Evolutionary conservation across 64 coral and sea anemone species (phyloP), one percentile per base, ranked within the genome.

Genomic region (Montipora capricornis): DNA sequence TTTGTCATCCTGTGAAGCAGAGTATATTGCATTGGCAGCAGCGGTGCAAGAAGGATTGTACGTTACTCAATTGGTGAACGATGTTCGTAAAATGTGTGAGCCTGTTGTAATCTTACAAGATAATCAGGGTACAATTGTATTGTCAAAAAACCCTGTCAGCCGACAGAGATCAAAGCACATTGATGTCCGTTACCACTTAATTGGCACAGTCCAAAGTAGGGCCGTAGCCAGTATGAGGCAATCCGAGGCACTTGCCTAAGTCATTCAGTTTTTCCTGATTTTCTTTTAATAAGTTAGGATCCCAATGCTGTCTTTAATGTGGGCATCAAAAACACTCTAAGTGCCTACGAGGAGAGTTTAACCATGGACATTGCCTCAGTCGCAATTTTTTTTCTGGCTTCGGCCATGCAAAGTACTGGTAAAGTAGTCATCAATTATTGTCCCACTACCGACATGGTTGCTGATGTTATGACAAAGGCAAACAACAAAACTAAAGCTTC

Each of bases 91-190:
- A 22, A 20, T 14, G 6, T 22, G 8, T 4, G 64, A 67, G 0
- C 64, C 6, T 46, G 26, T 29, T 20, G 37, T 64, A 17, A 50
- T 91, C 46, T 83, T 58, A 68, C 61, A 80, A 19, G 60, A 91
- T 67, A 91, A 91, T n/a, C 62, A 91, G 68, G 78, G 57, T 8
- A 47, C 89, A n/a, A 83, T 91, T 51, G 78, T 79, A 13, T 62
- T 91, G 20, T 22, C 73, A 83, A 91, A 91, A 44, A 91, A 83
- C 10, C 79, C 89, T 0, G 78, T 91, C 47, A 91, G 29, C 17
- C 47, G 79, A 49, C 89, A 91, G 2, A 80, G 78, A 53, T 67
- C 59, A 12, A 91, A 91, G 26, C 89, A 91, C 44, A 83, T 91
- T 45, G 89, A 91, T 83, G 55, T 73, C 44, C 45, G 66, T 47